Conservation (phyloP, 1,140 invertebrate genomes). For the Alviniconcha marisindica region DNA sequence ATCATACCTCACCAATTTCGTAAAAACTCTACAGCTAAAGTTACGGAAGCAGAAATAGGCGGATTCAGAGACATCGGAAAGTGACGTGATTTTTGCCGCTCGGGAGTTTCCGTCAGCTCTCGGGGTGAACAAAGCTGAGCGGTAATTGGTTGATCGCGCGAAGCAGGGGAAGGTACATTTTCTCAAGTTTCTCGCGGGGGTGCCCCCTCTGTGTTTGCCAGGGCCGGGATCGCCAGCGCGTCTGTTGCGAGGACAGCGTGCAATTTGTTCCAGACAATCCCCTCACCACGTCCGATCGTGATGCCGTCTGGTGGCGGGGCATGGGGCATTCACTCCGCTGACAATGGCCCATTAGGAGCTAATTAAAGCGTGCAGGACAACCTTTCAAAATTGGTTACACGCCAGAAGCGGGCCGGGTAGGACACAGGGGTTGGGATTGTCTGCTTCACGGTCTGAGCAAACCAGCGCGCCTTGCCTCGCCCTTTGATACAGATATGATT, state of each 20-base stretch:
- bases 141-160: slow-evolving; percentile 35
- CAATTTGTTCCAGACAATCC: slow-evolving; percentile 40
- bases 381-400: slow-evolving; percentile 21
- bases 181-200: slow-evolving; percentile 36
- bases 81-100: slow-evolving; percentile 28
- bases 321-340: neutral
- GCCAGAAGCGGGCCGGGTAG: neutral
- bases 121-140: slow-evolving; percentile 24
- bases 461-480: neutral
- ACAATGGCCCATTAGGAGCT: slow-evolving; percentile 39
- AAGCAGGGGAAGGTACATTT: slow-evolving; percentile 26
- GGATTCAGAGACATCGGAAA: slow-evolving; percentile 7
- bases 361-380: slow-evolving; percentile 35
- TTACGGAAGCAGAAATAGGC: too few relatives aligned
- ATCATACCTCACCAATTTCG: too few relatives aligned
- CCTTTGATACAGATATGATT: slow-evolving; percentile 8
- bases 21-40: too few relatives aligned
- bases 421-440: neutral
- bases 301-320: slow-evolving; percentile 31
- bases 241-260: slow-evolving; percentile 13
- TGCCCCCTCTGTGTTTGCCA: slow-evolving; percentile 1
- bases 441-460: neutral
- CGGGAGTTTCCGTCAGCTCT: slow-evolving; percentile 26
- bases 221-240: neutral
- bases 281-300: slow-evolving; percentile 36